Percentiles rank a stretch among this genome's conserved stretches.
Conservation (phyloP, 2,888 invertebrate species). For the Macrophya alboannulata region DNA sequence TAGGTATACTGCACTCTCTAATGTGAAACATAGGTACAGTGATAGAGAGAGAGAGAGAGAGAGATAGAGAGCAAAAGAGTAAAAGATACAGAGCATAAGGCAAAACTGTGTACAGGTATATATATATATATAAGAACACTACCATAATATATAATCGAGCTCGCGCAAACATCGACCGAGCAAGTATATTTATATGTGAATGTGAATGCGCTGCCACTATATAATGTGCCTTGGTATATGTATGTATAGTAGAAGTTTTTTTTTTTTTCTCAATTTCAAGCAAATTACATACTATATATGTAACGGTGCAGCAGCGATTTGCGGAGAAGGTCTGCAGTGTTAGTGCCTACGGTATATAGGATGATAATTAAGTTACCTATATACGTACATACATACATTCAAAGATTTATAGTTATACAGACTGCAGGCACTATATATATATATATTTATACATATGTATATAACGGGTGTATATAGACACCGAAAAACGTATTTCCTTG, state of each 20-base stretch:
- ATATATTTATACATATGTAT: neutral
- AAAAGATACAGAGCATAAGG: constrained; percentile 44
- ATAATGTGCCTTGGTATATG: neutral
- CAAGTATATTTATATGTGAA: constrained; percentile 1
- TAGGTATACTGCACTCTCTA: constrained; percentile 59
- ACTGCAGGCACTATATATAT: constrained; percentile 43
- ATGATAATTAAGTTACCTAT: constrained; percentile 36
- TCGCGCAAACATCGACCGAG: constrained; percentile 51
- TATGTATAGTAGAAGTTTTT: neutral
- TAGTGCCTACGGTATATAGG: constrained; percentile 31
- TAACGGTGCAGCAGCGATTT: constrained; percentile 36
- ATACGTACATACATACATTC: constrained; percentile 23
- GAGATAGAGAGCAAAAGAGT: constrained; percentile 37
- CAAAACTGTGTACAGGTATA: constrained; percentile 33
- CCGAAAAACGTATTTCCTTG: constrained; percentile 16
- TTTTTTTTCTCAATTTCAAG: no score
- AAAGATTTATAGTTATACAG: constrained; percentile 32
- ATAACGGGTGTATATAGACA: constrained; percentile 33
- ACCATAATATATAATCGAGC: constrained; percentile 27
- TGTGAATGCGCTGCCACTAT: constrained; percentile 46
- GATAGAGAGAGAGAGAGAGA: constrained; percentile 61
- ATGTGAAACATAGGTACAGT: constrained; percentile 69
- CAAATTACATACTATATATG: constrained; percentile 29
- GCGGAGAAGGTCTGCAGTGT: neutral
- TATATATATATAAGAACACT: constrained; percentile 16